These are phyloP conservation scores for Oreochromis aureus DNA, from an alignment of 2,113 vertebrate species.

Conservation along the genomic window DNA sequence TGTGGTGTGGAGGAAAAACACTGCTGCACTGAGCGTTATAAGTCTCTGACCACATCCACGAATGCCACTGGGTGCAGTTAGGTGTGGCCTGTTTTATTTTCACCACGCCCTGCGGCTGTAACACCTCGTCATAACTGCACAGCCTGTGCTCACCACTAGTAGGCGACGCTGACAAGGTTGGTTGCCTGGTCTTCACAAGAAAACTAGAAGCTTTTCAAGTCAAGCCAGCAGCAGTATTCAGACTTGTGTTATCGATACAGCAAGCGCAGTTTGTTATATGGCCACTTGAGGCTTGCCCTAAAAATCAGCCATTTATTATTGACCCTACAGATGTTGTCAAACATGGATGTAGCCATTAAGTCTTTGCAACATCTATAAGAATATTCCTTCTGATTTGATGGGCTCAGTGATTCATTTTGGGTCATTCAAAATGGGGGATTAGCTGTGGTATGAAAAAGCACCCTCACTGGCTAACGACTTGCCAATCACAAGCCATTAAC, in stretches of 20 bases:
- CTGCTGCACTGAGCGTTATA: not conserved
- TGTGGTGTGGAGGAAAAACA: not conserved
- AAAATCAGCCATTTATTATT: not conserved
- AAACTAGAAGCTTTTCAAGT: not conserved
- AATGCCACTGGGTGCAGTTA: not conserved
- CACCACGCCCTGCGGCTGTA: not conserved
- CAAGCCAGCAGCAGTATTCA: not conserved
- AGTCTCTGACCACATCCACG: not conserved
- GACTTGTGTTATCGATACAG: not conserved
- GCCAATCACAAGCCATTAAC: not conserved
- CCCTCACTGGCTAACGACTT: not conserved
- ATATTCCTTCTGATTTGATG: not conserved
- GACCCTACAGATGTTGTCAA: not conserved
- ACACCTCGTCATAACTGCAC: not conserved
- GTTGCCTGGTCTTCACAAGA: rapidly evolving
- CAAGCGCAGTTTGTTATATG: not conserved
- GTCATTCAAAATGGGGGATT: not conserved
- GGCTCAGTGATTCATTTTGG: not conserved
- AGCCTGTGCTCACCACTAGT: not conserved
- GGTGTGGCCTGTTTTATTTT: not conserved
- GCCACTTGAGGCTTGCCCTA: not conserved
- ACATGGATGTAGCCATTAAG: not conserved
- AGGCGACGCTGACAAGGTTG: not conserved
- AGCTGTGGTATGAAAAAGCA: not conserved
- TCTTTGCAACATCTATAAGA: not conserved